These are phyloP conservation scores for Falco biarmicus DNA, from an alignment of 2,797 vertebrate species.

Conservation along the genomic window DNA sequence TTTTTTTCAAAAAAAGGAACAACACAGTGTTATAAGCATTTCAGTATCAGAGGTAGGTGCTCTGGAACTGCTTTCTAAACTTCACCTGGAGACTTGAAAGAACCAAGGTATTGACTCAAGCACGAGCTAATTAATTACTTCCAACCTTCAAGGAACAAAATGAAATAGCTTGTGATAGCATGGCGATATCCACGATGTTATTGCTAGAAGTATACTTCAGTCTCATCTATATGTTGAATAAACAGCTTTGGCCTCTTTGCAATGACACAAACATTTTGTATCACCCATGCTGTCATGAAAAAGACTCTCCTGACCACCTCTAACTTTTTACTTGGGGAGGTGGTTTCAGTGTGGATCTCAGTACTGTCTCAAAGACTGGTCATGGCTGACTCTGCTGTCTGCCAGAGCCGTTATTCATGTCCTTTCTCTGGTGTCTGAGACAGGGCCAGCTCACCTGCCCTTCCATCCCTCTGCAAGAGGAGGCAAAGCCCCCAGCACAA, in stretches of 20 bases:
- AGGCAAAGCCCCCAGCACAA: not conserved
- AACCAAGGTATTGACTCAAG: not conserved
- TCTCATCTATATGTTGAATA: constrained; percentile 2
- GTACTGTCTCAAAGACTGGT: not conserved
- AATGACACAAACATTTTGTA: not conserved
- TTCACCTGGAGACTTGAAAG: not conserved
- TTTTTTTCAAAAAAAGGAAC: not conserved
- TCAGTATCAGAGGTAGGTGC: not conserved
- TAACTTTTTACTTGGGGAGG: not conserved
- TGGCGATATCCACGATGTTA: not conserved
- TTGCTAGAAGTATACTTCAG: not conserved
- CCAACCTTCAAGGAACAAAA: constrained; percentile 51
- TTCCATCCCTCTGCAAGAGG: not conserved
- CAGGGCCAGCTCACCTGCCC: not conserved
- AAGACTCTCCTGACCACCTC: not conserved
- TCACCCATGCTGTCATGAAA: not conserved
- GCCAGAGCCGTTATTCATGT: not conserved
- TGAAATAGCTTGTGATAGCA: not conserved
- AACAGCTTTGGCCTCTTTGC: not conserved
- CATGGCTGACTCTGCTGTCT: not conserved
- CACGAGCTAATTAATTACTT: constrained; percentile 18
- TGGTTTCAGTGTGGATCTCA: not conserved
- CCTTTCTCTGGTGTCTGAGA: not conserved
- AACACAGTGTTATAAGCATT: not conserved
- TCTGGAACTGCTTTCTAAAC: not conserved